Evolutionary conservation across 2,113 vertebrate species (phyloP).

Genomic region (Elephantulus edwardii): DNA sequence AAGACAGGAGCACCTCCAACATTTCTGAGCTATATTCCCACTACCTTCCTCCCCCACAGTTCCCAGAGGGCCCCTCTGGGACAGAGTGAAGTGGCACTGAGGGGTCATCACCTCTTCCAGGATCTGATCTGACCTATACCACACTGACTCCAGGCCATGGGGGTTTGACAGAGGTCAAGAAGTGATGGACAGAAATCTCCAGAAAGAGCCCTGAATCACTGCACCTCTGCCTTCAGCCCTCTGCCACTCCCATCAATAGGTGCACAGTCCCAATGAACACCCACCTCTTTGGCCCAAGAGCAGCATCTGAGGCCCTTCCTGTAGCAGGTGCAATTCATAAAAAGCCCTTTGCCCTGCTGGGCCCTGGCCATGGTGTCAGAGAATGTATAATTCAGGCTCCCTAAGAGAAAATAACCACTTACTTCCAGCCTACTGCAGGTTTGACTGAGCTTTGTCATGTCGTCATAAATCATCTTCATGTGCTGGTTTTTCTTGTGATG

Average conservation of each 20-base stretch:
- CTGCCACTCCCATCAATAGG: neutral
- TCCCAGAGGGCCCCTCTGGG: neutral
- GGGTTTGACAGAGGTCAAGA: neutral
- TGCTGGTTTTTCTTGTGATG: neutral
- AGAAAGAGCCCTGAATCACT: neutral
- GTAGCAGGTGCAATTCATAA: neutral
- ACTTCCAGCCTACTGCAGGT: slow-evolving; percentile 59
- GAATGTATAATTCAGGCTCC: neutral
- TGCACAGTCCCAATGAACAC: neutral
- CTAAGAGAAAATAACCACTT: slow-evolving; percentile 42
- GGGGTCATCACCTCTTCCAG: neutral
- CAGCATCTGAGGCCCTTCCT: neutral
- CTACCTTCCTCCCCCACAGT: rapidly evolving
- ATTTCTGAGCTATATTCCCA: no score
- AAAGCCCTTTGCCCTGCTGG: neutral
- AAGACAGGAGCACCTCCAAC: neutral
- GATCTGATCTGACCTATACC: neutral
- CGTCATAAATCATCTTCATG: slow-evolving; percentile 39
- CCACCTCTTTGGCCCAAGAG: neutral
- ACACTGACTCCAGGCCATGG: neutral
- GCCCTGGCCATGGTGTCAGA: neutral
- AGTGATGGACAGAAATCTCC: neutral
- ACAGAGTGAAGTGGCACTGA: neutral
- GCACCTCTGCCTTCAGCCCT: neutral
- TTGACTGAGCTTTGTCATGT: slow-evolving; percentile 20